Evolutionary conservation across 2,113 vertebrate species (phyloP), one percentile per base, ranked within the genome.

Genomic region (Pollimyrus isidori): DNA sequence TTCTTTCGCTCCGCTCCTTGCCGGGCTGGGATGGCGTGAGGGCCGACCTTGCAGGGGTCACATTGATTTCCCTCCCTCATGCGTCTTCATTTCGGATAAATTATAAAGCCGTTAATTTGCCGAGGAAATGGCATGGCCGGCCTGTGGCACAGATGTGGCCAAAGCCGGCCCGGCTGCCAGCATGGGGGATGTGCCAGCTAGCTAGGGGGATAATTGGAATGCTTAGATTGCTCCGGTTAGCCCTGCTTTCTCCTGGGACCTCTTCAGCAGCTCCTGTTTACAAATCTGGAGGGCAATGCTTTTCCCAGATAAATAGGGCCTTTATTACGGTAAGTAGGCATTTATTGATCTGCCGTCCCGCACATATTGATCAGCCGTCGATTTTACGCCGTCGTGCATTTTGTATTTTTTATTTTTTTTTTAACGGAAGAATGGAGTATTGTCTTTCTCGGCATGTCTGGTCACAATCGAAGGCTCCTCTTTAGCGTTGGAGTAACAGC

Each of bases 91-190:
- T 98, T 97, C 97, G 97, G 97, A 98, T 98, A 98, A 98, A 99
- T 99, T 99, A 98, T 98, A 97, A 97, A 97, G 96, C 96, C 97
- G 97, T 98, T 99, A 98, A 98, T 99, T 98, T 98, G 97, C 97
- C 96, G 96, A 96, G 96, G 97, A 97, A 98, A 98, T 98, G 97
- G 97, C 97, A 97, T 95, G 96, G 94, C 96, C 94, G 96, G 96
- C 95, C 96, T 95, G 96, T 94, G 93, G 95, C 97, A 96, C 98
- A 99, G 98, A 98, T 99, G 98, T 98, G 97, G 96, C 97, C 96
- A 97, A 97, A 95, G 93, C 96, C 89, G 73, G 94, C 94, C 93
- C 95, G 96, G 96, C 96, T 96, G 96, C 88, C 96, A 95, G 96
- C 91, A 93, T 94, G 96, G 96, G 73, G 95, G 96, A 96, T 95